These are phyloP conservation scores for Bagarius yarrelli DNA, from an alignment of 2,113 vertebrate species.

Conservation along the genomic window DNA sequence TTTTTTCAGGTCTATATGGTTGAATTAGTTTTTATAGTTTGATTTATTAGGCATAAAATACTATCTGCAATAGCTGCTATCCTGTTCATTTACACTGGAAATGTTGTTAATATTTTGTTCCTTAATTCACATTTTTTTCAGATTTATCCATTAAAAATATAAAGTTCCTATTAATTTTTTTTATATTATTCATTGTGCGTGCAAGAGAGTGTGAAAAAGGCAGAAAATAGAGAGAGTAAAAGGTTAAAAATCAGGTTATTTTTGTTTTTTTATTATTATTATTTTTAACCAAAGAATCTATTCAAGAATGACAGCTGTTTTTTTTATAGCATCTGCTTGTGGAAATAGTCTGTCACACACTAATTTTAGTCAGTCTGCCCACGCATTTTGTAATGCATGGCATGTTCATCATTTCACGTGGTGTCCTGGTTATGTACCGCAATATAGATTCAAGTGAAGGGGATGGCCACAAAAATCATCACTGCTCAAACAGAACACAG, in stretches of 20 bases:
- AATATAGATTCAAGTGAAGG: conserved; percentile 54
- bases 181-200: background rate
- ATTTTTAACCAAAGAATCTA: conserved; percentile 30
- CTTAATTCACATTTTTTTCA: background rate
- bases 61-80: background rate
- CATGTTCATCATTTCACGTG: conserved; percentile 65
- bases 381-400: conserved; percentile 62
- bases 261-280: background rate
- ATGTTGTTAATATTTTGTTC: no score
- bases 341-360: conserved; percentile 59
- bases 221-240: background rate
- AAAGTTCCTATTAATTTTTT: background rate
- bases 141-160: background rate
- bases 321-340: conserved; percentile 46
- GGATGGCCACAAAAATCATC: conserved; percentile 53
- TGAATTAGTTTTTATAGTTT: background rate
- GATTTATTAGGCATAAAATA: background rate
- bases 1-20: no score
- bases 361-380: conserved; percentile 62
- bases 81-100: background rate
- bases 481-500: background rate
- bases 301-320: conserved; percentile 16
- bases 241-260: background rate
- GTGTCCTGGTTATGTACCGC: conserved; percentile 52
- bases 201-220: background rate